Conservation (phyloP, 2,113 vertebrate species). For the Percopsis transmontana region DNA sequence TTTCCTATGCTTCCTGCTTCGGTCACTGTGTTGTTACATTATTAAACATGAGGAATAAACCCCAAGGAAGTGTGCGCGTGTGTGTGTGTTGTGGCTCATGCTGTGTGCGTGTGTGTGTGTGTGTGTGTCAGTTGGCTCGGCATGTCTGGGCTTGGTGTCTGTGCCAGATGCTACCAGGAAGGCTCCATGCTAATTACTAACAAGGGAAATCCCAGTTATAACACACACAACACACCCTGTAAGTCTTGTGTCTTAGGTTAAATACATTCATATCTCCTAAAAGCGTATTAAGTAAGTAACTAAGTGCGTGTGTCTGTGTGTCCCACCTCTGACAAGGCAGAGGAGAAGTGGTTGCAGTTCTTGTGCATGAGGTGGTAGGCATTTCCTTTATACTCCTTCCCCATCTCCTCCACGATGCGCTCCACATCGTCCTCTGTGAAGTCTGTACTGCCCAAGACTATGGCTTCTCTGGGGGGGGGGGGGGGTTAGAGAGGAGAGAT, state of each 20-base stretch:
- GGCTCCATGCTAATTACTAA: constrained; percentile 63
- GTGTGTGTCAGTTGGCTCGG: constrained; percentile 40
- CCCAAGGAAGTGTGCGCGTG: constrained; percentile 5
- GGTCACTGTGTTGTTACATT: constrained; percentile 10
- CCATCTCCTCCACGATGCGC: constrained; percentile 96
- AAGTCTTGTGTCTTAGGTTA: neutral
- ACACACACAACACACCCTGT: constrained; percentile 1
- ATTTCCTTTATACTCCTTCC: constrained; percentile 98
- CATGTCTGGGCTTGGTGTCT: constrained; percentile 56
- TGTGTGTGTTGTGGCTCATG: neutral
- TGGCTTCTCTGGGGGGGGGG: constrained; percentile 85
- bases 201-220: constrained; percentile 56
- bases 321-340: constrained; percentile 92
- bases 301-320: neutral
- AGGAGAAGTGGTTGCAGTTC: constrained; percentile 99
- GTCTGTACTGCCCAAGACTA: constrained; percentile 96
- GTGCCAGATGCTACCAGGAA: constrained; percentile 48
- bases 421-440: constrained; percentile 97
- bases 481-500: neutral
- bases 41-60: constrained; percentile 19
- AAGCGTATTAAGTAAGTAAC: neutral
- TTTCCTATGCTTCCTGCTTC: too few species aligned
- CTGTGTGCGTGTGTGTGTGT: constrained; percentile 10
- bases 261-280: neutral
- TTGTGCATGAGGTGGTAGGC: constrained; percentile 99